Evolutionary conservation across 2,113 vertebrate genomes (phyloP), one percentile per base, ranked within the genome.

Genomic region (Poicephalus gulielmi): DNA sequence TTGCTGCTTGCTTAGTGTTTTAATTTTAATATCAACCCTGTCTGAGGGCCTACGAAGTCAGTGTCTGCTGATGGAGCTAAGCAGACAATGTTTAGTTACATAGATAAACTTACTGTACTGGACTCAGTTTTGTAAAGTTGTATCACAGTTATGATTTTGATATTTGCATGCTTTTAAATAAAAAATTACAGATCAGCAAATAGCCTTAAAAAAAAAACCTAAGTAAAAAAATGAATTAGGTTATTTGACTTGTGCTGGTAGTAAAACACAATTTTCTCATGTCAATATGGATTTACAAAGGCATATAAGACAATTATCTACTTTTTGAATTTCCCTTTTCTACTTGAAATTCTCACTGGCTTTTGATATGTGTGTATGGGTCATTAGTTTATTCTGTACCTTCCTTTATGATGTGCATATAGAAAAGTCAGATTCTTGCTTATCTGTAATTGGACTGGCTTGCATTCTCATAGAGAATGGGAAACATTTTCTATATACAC

Each of bases 261-360:
- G 12, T 52, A 67, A 88, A 67, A 13, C 30, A 11, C 4, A 55
- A 3, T 16, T 47, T 85, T 2, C 12, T 84, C 7, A 6, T 1
- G 0, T 23, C 3, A 6, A 3, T 53, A 59, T 19, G 7, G 23
- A 57, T 43, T 0, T 13, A 24, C 10, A 62, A 82, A 80, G 14
- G 1, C 3, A 44, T 35, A 9, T 1, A 28, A 6, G 4, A 2
- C 10, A 68, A 23, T 30, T 39, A n/a, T 31, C 3, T 46, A 9
- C 7, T 8, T 60, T 73, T 77, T 77, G 12, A 76, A 68, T 60
- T 69, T 69, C 8, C 24, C 1, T 49, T 2, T 80, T 80, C 52
- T 81, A 19, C 13, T 50, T 23, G 81, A 89, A 83, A 39, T 28
- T 69, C 18, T 73, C 7, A 35, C 18, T 66, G 50, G 33, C 3